Evolutionary conservation across 2,113 vertebrate genomes (phyloP), one percentile per base, ranked within the genome.

Genomic region (Aramus guarauna): DNA sequence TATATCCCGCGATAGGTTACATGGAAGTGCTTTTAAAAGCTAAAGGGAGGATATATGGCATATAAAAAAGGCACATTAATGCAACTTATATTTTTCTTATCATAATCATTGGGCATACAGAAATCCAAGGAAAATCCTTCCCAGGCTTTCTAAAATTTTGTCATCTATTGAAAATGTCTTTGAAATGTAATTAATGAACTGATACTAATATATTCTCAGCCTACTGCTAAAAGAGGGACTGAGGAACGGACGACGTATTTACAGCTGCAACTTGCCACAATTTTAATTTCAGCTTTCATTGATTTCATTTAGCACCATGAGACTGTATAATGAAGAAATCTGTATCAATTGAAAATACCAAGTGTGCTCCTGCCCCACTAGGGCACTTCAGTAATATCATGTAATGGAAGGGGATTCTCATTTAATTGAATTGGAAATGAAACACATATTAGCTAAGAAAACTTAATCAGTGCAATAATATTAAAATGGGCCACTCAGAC

Each of bases 381-480:
- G 96, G 95, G 93, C 96, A 94, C 96, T 97, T 92, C 95, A 92
- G 96, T 97, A 98, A 97, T 97, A 98, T 95, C 92, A 58, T 83
- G 94, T 95, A 98, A 98, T 95, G 96, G 92, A 98, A 97, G 96
- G 97, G 97, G 97, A 98, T 97, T 98, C 97, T 98, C 96, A 88
- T 97, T 98, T 98, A 98, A 98, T 97, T 98, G 98, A 98, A 98
- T 95, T 98, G 98, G 97, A 98, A 98, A 98, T 95, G 95, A 97
- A 97, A 98, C 97, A 96, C 96, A 97, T 97, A 98, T 98, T 98
- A 98, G 97, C 96, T 97, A 97, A 98, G 97, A 97, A 98, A 98
- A 98, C 97, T 98, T 98, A 98, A 98, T 98, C 98, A 98, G 97
- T 66, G 95, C 96, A 97, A 97, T 98, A 97, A 96, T 97, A 98